phyloP scores from a whole-genome alignment of 1,140 invertebrate genomes.

The Drosophila bocqueti region DNA sequence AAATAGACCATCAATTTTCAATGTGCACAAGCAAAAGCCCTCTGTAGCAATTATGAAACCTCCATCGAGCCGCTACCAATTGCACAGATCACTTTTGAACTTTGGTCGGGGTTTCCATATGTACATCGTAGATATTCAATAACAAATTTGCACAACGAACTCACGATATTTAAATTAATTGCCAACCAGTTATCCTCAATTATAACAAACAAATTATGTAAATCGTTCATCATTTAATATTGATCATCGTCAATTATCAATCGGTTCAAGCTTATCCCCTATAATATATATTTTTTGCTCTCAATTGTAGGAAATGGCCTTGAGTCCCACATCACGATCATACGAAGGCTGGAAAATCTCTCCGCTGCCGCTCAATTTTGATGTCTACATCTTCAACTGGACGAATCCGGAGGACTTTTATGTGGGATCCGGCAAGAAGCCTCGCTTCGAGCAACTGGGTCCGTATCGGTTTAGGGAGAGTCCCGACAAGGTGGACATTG shows the following conservation, averaged over 20 bases:
- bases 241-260: slow-evolving; percentile 11
- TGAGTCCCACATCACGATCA: slow-evolving; percentile 87
- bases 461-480: slow-evolving; percentile 92
- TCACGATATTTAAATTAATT: slow-evolving; percentile 7
- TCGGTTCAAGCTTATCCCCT: slow-evolving; percentile 15
- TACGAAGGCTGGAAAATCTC: slow-evolving; percentile 90
- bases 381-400: slow-evolving; percentile 93
- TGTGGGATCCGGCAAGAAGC: slow-evolving; percentile 86
- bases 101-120: slow-evolving; percentile 17
- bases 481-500: slow-evolving; percentile 90
- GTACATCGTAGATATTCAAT: slow-evolving; percentile 5
- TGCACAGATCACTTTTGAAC: slow-evolving; percentile 24
- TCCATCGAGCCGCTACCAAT: slow-evolving; percentile 1
- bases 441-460: slow-evolving; percentile 89
- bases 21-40: slow-evolving; percentile 12
- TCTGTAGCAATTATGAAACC: slow-evolving; percentile 19
- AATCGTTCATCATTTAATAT: slow-evolving; percentile 18
- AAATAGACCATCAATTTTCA: neutral
- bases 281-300: slow-evolving; percentile 9
- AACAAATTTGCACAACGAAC: slow-evolving; percentile 22
- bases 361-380: slow-evolving; percentile 90
- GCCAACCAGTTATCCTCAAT: slow-evolving; percentile 39
- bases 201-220: slow-evolving; percentile 36
- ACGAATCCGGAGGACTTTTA: slow-evolving; percentile 89
- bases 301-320: slow-evolving; percentile 87